phyloP scores from a whole-genome alignment of 1,140 invertebrate genomes.

The Lepidotrigona ventralis region DNA sequence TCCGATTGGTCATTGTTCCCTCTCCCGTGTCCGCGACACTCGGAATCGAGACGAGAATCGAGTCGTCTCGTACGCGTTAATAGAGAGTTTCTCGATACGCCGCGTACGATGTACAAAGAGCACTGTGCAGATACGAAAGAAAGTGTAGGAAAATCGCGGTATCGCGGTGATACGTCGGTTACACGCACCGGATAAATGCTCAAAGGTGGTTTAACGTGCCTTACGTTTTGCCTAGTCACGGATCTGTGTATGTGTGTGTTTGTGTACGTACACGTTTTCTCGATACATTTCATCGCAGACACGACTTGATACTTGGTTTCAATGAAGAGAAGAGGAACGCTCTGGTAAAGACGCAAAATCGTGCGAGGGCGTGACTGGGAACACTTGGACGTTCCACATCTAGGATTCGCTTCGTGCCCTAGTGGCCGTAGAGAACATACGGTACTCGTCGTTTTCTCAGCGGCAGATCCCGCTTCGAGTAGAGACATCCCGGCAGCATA shows the following conservation, averaged over 20 bases:
- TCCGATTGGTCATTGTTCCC: slow-evolving; percentile 34
- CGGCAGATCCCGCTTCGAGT: slow-evolving; percentile 37
- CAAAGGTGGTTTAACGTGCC: no score
- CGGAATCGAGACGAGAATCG: no score
- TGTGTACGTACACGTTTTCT: no score
- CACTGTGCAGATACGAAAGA: no score
- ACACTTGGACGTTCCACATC: slow-evolving; percentile 55
- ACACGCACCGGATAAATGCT: no score
- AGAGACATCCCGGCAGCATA: slow-evolving; percentile 53
- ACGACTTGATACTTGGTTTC: not conserved
- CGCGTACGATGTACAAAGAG: no score
- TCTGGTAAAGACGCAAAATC: slow-evolving; percentile 28
- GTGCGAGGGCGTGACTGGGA: slow-evolving; percentile 62
- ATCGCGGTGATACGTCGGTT: no score
- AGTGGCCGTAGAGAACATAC: slow-evolving; percentile 56
- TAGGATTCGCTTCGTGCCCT: slow-evolving; percentile 53
- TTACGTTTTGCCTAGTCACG: no score
- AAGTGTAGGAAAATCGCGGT: no score
- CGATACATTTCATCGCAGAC: not conserved
- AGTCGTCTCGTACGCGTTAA: not conserved
- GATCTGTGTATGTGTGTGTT: no score
- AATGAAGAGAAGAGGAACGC: not conserved
- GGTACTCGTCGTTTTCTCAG: slow-evolving; percentile 58
- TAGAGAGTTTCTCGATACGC: not conserved
- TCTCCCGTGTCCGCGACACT: slow-evolving; percentile 17